Percentiles rank a stretch among this genome's conserved stretches.
Evolutionary conservation across 1,140 invertebrate genomes (phyloP).

Genomic region (Calephelis virginiensis): DNA sequence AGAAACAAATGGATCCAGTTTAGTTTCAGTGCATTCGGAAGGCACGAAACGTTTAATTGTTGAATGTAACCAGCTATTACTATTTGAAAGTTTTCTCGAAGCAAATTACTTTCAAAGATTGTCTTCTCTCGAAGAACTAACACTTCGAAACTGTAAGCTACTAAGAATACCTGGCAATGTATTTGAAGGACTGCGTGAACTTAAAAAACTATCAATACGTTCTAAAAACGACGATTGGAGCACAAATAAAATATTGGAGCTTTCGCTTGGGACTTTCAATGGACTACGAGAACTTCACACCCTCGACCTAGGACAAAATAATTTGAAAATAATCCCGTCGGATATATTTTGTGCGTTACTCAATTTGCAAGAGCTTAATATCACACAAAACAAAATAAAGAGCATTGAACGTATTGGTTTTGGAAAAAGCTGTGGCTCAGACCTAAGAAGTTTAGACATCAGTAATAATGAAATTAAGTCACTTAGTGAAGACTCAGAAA

Average conservation of each 20-base stretch:
- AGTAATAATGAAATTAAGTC: constrained; percentile 87
- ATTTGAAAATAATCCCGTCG: constrained; percentile 86
- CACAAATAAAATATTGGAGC: constrained; percentile 83
- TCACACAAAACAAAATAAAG: constrained; percentile 88
- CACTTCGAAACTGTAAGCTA: constrained; percentile 88
- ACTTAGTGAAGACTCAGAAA: constrained; percentile 85
- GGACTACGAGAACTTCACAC: constrained; percentile 87
- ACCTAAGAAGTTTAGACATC: constrained; percentile 86
- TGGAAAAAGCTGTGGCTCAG: constrained; percentile 79
- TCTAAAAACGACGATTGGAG: constrained; percentile 89
- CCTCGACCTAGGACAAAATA: constrained; percentile 89
- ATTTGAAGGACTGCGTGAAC: constrained; percentile 86
- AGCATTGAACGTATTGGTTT: constrained; percentile 87
- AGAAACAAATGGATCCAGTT: constrained; percentile 82
- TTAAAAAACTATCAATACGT: constrained; percentile 87
- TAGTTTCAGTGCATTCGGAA: constrained; percentile 77
- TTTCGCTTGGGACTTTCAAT: constrained; percentile 83
- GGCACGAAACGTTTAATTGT: constrained; percentile 85
- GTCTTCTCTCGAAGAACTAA: constrained; percentile 85
- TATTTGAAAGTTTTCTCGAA: constrained; percentile 88
- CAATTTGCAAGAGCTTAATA: constrained; percentile 89
- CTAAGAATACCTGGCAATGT: constrained; percentile 86
- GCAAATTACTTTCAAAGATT: constrained; percentile 87
- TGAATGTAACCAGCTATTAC: constrained; percentile 87
- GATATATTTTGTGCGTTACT: constrained; percentile 87